Evolutionary conservation across 1,140 invertebrate genomes (phyloP).

Genomic region (Drosophila funebris): DNA sequence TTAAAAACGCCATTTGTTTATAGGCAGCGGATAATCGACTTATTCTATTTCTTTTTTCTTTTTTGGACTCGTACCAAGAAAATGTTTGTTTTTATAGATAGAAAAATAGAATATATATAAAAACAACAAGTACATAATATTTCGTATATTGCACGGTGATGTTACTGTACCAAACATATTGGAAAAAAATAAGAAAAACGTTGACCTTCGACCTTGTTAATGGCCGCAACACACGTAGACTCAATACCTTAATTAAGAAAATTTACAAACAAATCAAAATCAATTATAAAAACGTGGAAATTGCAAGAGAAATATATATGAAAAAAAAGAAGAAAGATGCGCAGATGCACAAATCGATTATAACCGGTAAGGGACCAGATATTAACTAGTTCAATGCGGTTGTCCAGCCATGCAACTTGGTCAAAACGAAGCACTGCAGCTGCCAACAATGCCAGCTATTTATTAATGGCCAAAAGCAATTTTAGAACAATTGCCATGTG

Average conservation of each 20-base stretch:
- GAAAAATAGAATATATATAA: constrained; percentile 11
- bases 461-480: constrained; percentile 40
- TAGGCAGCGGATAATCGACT: constrained; percentile 25
- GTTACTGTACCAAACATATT: neutral
- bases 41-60: no score
- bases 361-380: constrained; percentile 41
- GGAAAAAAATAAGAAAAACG: neutral
- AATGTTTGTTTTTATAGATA: constrained; percentile 40
- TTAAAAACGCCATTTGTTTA: constrained; percentile 39
- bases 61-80: constrained; percentile 68
- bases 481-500: constrained; percentile 29
- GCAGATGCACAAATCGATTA: constrained; percentile 5
- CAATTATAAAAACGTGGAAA: constrained; percentile 49
- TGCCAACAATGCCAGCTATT: constrained; percentile 18
- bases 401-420: constrained; percentile 36
- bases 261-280: constrained; percentile 64
- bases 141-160: neutral
- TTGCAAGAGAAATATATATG: constrained; percentile 23
- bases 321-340: constrained; percentile 15
- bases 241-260: constrained; percentile 17
- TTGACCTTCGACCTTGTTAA: constrained; percentile 13
- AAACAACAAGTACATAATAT: neutral
- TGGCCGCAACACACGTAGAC: constrained; percentile 14
- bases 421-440: constrained; percentile 47
- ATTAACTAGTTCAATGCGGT: constrained; percentile 54